Conservation (phyloP, 1,140 invertebrate genomes). For the Bombyx mandarina region DNA sequence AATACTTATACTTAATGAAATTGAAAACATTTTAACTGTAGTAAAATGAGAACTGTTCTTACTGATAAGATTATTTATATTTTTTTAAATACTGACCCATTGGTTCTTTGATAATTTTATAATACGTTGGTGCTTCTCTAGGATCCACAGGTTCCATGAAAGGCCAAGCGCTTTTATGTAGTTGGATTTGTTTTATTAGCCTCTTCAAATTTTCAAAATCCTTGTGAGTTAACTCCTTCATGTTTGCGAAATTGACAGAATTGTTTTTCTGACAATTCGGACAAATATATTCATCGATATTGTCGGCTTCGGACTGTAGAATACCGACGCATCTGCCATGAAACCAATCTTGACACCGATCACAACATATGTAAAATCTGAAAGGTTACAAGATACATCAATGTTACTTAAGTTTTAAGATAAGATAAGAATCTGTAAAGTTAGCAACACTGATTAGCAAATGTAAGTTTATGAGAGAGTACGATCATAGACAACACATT, state of each 20-base stretch:
- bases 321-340: conserved; percentile 98
- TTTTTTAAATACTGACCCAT: conserved; percentile 83
- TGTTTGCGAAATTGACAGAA: conserved; percentile 89
- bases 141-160: conserved; percentile 97
- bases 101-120: conserved; percentile 97
- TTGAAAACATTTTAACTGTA: background rate
- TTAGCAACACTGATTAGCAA: no score
- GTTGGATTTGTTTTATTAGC: conserved; percentile 92
- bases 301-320: conserved; percentile 92
- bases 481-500: no score
- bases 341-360: conserved; percentile 99
- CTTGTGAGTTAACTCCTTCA: conserved; percentile 85
- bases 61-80: background rate
- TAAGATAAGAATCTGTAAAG: no score
- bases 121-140: conserved; percentile 96
- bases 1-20: background rate
- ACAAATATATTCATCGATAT: conserved; percentile 96
- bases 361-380: conserved; percentile 97
- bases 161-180: conserved; percentile 96
- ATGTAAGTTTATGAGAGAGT: no score
- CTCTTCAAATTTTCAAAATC: conserved; percentile 89
- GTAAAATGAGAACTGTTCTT: background rate
- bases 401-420: no score
- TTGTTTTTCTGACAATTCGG: conserved; percentile 94
- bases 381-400: conserved; percentile 9